phyloP scores from a whole-genome alignment of 2,113 vertebrate genomes.

The Condylura cristata region DNA sequence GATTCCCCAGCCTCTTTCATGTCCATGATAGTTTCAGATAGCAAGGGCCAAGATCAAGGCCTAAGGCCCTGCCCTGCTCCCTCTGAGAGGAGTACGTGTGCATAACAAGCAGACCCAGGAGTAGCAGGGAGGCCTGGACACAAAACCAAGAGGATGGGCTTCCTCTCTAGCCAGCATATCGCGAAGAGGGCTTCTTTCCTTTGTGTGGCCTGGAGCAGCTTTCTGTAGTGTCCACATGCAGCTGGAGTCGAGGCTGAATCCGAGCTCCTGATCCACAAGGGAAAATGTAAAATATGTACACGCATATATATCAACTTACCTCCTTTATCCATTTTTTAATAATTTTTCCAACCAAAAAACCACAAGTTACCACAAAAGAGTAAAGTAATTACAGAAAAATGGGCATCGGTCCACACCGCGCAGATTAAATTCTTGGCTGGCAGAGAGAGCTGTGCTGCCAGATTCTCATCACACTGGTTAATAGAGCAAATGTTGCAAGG shows the following conservation, averaged over 20 bases:
- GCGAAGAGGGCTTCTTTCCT: background rate
- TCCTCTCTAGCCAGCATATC: background rate
- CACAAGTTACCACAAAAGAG: background rate
- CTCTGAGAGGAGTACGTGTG: background rate
- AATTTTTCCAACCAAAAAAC: background rate
- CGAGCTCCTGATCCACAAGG: background rate
- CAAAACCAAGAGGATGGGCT: no score
- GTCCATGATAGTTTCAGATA: background rate
- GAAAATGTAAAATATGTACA: background rate
- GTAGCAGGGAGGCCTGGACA: background rate
- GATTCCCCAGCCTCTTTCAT: background rate
- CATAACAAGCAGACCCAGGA: background rate
- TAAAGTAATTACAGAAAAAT: background rate
- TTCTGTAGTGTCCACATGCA: background rate
- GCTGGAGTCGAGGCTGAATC: background rate
- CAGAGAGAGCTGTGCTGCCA: accelerated
- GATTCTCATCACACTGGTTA: no score
- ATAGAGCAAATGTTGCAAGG: accelerated
- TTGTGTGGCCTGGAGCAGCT: background rate
- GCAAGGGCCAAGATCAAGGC: background rate
- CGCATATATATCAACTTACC: background rate
- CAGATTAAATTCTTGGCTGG: background rate
- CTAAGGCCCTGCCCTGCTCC: background rate
- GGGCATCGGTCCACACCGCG: accelerated
- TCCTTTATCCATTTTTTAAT: background rate